Evolutionary conservation across 2,113 vertebrate genomes (phyloP).

Genomic region (Reinhardtius hippoglossoides): DNA sequence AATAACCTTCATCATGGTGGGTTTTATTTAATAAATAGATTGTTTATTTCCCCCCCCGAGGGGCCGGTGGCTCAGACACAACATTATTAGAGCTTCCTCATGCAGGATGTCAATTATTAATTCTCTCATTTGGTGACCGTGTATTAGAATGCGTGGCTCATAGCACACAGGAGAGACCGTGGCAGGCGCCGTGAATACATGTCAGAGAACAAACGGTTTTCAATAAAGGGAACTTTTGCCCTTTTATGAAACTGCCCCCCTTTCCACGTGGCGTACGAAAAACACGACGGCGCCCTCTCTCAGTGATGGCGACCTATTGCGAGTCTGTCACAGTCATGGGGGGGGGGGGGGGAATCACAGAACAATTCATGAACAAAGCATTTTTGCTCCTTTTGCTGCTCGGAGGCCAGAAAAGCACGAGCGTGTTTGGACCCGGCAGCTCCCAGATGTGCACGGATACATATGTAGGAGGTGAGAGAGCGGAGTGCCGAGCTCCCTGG

Average conservation of each 20-base stretch:
- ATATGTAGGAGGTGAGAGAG: not conserved
- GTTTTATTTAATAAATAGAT: slow-evolving; percentile 71
- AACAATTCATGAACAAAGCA: slow-evolving; percentile 5
- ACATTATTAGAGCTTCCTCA: slow-evolving; percentile 71
- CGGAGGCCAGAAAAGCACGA: not conserved
- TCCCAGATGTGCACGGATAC: not conserved
- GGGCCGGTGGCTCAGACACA: slow-evolving; percentile 51
- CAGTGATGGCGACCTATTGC: slow-evolving; percentile 10
- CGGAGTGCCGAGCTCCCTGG: too few relatives aligned
- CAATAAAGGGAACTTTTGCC: slow-evolving; percentile 50
- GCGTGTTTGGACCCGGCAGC: not conserved
- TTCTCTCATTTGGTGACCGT: slow-evolving; percentile 63
- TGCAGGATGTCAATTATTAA: slow-evolving; percentile 75
- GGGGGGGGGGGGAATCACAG: slow-evolving; percentile 2
- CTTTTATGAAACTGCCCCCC: slow-evolving; percentile 20
- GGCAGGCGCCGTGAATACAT: slow-evolving; percentile 56
- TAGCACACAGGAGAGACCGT: slow-evolving; percentile 47
- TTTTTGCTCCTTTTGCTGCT: slow-evolving; percentile 15
- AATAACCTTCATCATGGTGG: slow-evolving; percentile 61
- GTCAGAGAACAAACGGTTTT: slow-evolving; percentile 64
- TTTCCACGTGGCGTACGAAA: not conserved
- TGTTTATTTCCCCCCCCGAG: slow-evolving; percentile 64
- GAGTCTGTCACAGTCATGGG: not conserved
- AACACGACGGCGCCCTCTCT: slow-evolving; percentile 22
- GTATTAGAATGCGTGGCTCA: slow-evolving; percentile 54